Evolutionary conservation across 2,888 invertebrate genomes (phyloP).

Genomic region (Callyntrura sp.): DNA sequence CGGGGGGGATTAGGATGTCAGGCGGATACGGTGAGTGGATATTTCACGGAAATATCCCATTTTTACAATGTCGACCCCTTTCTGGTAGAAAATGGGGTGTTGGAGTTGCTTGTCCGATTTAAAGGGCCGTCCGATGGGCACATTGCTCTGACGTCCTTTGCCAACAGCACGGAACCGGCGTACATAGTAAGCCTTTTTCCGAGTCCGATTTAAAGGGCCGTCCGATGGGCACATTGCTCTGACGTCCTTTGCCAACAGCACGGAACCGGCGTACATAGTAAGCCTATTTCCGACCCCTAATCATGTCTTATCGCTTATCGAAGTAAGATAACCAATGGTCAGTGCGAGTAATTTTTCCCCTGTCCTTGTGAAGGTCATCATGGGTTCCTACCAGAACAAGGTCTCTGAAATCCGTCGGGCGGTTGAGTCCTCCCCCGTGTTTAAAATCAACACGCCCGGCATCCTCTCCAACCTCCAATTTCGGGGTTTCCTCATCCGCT

Average conservation of each 20-base stretch:
- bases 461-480: conserved; percentile 76
- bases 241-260: conserved; percentile 61
- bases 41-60: conserved; percentile 49
- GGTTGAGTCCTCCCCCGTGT: conserved; percentile 48
- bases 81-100: conserved; percentile 50
- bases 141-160: conserved; percentile 69
- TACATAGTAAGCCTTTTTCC: conserved; percentile 77
- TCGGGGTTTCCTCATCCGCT: conserved; percentile 78
- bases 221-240: conserved; percentile 78
- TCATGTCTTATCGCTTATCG: too few species aligned
- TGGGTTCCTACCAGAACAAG: conserved; percentile 79
- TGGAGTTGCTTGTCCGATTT: conserved; percentile 78
- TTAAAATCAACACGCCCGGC: conserved; percentile 78
- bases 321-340: neutral
- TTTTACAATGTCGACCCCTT: conserved; percentile 74
- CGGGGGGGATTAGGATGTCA: conserved; percentile 75
- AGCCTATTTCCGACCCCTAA: too few species aligned
- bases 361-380: conserved; percentile 80
- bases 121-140: conserved; percentile 79
- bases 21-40: conserved; percentile 68
- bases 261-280: conserved; percentile 42
- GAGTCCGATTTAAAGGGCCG: conserved; percentile 78
- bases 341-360: neutral
- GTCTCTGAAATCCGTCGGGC: conserved; percentile 78
- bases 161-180: conserved; percentile 59